A percentile compares a stretch with the other conserved stretches of the same genome.
phyloP scores from a whole-genome alignment of 2,113 vertebrate genomes.

The Aramus guarauna region DNA sequence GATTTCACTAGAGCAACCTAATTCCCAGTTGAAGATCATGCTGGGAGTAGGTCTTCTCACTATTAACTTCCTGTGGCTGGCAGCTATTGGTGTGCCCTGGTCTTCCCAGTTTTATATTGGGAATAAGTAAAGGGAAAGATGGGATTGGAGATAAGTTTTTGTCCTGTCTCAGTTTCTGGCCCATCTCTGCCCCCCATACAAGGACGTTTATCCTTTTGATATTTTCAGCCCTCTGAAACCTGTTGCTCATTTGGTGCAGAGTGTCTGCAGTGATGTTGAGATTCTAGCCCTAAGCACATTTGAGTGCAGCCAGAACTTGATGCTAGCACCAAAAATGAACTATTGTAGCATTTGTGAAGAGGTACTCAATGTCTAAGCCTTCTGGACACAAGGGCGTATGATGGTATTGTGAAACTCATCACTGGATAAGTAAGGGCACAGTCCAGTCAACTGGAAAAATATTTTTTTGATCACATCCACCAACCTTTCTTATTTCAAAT shows the following conservation, averaged over 20 bases:
- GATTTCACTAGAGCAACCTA: not conserved
- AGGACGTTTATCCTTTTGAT: not conserved
- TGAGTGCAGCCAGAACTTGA: not conserved
- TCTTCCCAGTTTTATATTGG: not conserved
- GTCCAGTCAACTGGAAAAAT: slow-evolving; percentile 17
- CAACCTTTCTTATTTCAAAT: not conserved
- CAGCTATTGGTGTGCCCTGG: not conserved
- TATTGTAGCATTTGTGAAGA: not conserved
- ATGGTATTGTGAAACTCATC: not conserved
- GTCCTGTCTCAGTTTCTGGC: not conserved
- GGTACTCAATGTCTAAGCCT: not conserved
- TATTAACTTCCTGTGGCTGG: not conserved
- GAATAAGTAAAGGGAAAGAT: not conserved
- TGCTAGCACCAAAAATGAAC: not conserved
- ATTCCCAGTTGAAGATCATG: not conserved
- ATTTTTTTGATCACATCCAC: not conserved
- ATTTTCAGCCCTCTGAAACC: not conserved
- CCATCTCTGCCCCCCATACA: rapidly evolving
- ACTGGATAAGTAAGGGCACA: not conserved
- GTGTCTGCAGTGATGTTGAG: not conserved
- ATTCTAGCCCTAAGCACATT: not conserved
- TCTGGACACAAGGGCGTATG: not conserved
- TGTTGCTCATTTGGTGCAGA: not conserved
- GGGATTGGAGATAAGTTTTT: not conserved
- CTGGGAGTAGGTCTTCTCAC: not conserved